A percentile compares a stretch with the other conserved stretches of the same genome.
phyloP scores from a whole-genome alignment of 2,888 invertebrate species.

The Orthosia cruda region DNA sequence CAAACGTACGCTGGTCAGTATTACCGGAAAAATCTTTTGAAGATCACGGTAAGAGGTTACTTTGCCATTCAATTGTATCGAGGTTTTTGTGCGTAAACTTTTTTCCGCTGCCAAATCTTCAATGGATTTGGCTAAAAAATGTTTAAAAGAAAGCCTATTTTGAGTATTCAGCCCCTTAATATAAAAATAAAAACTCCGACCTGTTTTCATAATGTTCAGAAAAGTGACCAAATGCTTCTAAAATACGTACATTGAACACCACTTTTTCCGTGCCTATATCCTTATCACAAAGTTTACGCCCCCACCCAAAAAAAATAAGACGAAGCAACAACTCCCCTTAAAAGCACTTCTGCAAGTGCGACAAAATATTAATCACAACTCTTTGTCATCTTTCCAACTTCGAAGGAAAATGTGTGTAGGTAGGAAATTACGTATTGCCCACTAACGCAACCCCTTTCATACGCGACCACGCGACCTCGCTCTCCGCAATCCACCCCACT shows the following conservation, averaged over 20 bases:
- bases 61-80: no score
- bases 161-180: no score
- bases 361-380: constrained; percentile 74
- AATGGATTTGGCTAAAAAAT: no score
- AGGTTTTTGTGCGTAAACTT: no score
- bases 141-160: no score
- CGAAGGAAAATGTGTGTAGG: constrained; percentile 69
- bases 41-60: no score
- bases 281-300: background rate
- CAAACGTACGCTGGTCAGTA: no score
- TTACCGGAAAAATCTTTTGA: no score
- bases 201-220: no score
- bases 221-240: background rate
- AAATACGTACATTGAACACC: background rate
- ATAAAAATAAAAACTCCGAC: no score
- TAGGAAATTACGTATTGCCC: constrained; percentile 77
- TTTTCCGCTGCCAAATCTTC: no score
- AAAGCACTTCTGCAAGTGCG: constrained; percentile 44
- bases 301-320: background rate
- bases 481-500: constrained; percentile 62
- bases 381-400: constrained; percentile 67
- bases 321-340: constrained; percentile 4
- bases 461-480: constrained; percentile 68
- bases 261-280: background rate
- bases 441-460: constrained; percentile 74